phyloP scores from a whole-genome alignment of 2,888 invertebrate genomes.

The Metopia argyrocephala region DNA sequence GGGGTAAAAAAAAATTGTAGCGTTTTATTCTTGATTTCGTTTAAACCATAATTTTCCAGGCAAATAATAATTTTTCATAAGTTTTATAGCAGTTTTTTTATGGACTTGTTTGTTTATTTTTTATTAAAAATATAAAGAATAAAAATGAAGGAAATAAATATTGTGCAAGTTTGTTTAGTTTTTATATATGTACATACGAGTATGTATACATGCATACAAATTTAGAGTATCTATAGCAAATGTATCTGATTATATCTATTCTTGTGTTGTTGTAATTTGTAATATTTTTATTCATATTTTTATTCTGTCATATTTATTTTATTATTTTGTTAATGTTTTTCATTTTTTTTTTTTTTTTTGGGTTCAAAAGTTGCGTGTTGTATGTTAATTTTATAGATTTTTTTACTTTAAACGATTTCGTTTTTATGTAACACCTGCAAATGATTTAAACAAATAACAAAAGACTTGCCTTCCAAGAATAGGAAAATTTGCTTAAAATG shows the following conservation, averaged over 20 bases:
- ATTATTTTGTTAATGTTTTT: constrained; percentile 29
- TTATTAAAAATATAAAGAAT: neutral
- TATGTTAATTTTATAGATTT: constrained; percentile 54
- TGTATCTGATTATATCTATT: neutral
- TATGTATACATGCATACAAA: too few species aligned
- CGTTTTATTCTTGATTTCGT: constrained; percentile 40
- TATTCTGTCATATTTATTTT: constrained; percentile 20
- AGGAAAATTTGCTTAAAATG: too few species aligned
- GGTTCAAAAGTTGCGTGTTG: constrained; percentile 59
- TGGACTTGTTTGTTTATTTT: constrained; percentile 12
- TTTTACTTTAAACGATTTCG: constrained; percentile 14
- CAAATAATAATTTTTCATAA: constrained; percentile 35
- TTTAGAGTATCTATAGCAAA: neutral
- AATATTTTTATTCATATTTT: constrained; percentile 15
- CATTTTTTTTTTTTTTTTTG: constrained; percentile 25
- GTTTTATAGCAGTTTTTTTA: constrained; percentile 39
- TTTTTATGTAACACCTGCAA: constrained; percentile 47
- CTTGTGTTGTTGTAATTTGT: neutral
- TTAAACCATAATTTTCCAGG: constrained; percentile 4
- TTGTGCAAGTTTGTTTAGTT: neutral
- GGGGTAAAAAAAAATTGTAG: constrained; percentile 18
- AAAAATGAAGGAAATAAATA: neutral
- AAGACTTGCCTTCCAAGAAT: too few species aligned
- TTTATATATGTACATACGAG: neutral
- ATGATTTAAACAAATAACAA: neutral